Percentiles rank a stretch among this genome's conserved stretches.
phyloP scores from a whole-genome alignment of 2,888 invertebrate species.

The Leptinotarsa peninsularis region DNA sequence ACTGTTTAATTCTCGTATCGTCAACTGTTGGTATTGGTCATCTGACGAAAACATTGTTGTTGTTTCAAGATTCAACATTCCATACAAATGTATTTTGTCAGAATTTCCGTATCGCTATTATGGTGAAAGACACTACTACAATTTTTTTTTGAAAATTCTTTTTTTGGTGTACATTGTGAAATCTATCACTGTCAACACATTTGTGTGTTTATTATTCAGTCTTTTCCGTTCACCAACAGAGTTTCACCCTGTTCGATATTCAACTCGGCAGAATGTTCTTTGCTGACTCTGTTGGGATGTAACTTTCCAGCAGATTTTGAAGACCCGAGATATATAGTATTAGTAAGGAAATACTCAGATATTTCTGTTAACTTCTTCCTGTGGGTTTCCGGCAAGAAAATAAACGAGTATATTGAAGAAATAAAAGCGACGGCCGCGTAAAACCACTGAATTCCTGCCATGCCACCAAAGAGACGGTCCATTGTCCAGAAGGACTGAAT shows the following conservation, averaged over 20 bases:
- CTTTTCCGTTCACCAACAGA: slow-evolving; percentile 39
- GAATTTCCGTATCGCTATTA: no score
- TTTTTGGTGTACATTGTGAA: no score
- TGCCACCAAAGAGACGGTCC: slow-evolving; percentile 62
- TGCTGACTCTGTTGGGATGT: slow-evolving; percentile 25
- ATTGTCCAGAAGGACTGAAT: slow-evolving; percentile 68
- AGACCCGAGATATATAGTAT: slow-evolving; percentile 57
- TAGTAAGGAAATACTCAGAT: slow-evolving; percentile 66
- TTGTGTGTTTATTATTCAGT: neutral
- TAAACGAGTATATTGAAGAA: slow-evolving; percentile 63
- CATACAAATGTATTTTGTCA: no score
- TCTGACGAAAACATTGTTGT: no score
- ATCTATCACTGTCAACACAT: neutral
- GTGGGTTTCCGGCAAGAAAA: slow-evolving; percentile 68
- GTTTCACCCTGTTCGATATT: slow-evolving; percentile 48
- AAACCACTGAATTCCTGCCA: slow-evolving; percentile 70
- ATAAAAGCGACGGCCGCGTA: slow-evolving; percentile 68
- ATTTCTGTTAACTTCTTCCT: slow-evolving; percentile 68
- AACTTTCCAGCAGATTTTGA: slow-evolving; percentile 23
- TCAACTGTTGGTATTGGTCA: no score
- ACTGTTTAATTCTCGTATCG: no score
- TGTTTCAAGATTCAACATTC: no score
- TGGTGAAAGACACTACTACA: no score
- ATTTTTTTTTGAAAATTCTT: no score
- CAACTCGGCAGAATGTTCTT: slow-evolving; percentile 42